These are phyloP conservation scores for Drosophila formosana DNA, from an alignment of 2,888 invertebrate species.

Conservation along the genomic window DNA sequence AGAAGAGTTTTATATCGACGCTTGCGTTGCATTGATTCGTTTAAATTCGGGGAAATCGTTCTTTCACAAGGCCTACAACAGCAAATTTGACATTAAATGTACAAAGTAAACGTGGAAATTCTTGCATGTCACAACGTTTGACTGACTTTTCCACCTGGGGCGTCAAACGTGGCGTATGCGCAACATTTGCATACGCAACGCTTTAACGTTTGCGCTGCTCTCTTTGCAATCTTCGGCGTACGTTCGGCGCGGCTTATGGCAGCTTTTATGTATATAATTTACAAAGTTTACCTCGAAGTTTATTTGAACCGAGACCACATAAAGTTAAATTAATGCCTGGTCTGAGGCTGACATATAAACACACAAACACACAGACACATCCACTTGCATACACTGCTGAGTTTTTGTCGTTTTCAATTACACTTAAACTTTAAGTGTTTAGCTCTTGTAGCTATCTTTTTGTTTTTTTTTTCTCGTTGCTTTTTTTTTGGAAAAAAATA, in stretches of 20 bases:
- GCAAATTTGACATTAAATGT: conserved; percentile 42
- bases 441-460: conserved; percentile 26
- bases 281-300: conserved; percentile 57
- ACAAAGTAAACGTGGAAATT: conserved; percentile 35
- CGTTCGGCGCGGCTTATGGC: conserved; percentile 35
- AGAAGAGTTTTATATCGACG: not conserved
- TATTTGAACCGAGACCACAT: conserved; percentile 59
- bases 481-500: conserved; percentile 30
- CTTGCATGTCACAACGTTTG: conserved; percentile 35
- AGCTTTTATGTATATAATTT: conserved; percentile 49
- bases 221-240: conserved; percentile 38
- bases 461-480: conserved; percentile 1
- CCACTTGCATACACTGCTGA: conserved; percentile 21
- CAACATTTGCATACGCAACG: conserved; percentile 62
- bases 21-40: not conserved
- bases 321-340: conserved; percentile 67
- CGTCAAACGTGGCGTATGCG: conserved; percentile 59
- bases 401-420: conserved; percentile 68
- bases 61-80: conserved; percentile 20
- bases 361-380: conserved; percentile 19
- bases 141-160: conserved; percentile 49
- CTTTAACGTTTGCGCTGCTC: conserved; percentile 49
- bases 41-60: conserved; percentile 7
- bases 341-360: conserved; percentile 26
- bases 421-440: conserved; percentile 64